phyloP scores from a whole-genome alignment of 2,888 invertebrate species.

The Caenorhabditis panamensis region DNA sequence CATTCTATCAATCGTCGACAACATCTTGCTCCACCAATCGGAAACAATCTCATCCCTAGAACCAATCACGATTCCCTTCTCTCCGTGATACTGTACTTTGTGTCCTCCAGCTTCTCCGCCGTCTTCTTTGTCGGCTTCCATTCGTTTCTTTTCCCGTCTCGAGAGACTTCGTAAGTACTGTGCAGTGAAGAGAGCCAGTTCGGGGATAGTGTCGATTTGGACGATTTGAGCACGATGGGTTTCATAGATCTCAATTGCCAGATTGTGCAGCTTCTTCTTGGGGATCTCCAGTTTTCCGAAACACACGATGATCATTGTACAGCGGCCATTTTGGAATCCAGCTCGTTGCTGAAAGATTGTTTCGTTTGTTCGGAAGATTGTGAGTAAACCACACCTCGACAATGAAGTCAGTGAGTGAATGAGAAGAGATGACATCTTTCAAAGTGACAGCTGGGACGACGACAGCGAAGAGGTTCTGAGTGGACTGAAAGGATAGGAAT shows the following conservation, averaged over 20 bases:
- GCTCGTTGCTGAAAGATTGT: conserved; percentile 37
- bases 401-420: conserved; percentile 35
- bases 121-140: neutral
- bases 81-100: conserved; percentile 51
- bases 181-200: conserved; percentile 53
- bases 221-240: conserved; percentile 55
- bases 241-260: conserved; percentile 56
- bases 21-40: conserved; percentile 71
- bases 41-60: conserved; percentile 44
- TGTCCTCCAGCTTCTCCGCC: conserved; percentile 16
- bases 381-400: conserved; percentile 45
- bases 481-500: conserved; percentile 63
- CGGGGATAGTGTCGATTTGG: conserved; percentile 33
- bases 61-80: conserved; percentile 59
- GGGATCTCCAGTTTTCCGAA: conserved; percentile 54
- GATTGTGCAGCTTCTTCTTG: conserved; percentile 52
- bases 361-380: too few species aligned
- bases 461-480: conserved; percentile 62
- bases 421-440: conserved; percentile 54
- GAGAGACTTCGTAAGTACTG: conserved; percentile 57
- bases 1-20: conserved; percentile 55
- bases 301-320: conserved; percentile 56
- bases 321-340: conserved; percentile 53
- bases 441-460: conserved; percentile 44
- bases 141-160: conserved; percentile 44